These are phyloP conservation scores for Merops nubicus DNA, from an alignment of 2,113 vertebrate genomes.

Conservation along the genomic window DNA sequence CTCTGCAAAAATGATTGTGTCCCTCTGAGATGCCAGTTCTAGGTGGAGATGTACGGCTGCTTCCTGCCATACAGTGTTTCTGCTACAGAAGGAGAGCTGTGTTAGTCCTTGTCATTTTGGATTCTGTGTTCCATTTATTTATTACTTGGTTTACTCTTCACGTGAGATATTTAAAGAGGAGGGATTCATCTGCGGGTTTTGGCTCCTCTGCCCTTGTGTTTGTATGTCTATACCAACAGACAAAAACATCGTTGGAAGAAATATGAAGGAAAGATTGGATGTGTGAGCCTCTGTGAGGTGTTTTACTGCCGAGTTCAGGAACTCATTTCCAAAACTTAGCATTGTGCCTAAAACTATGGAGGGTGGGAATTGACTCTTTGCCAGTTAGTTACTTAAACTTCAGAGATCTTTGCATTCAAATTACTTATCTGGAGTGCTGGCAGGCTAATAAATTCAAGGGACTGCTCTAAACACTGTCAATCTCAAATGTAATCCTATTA, in stretches of 20 bases:
- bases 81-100: background rate
- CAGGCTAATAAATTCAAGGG: constrained; percentile 72
- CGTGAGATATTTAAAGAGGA: background rate
- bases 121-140: fast-evolving
- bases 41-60: fast-evolving
- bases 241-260: background rate
- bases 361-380: constrained; percentile 52
- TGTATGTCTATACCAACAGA: background rate
- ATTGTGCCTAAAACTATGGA: background rate
- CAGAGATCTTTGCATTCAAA: constrained; percentile 67
- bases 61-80: background rate
- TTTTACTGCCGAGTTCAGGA: background rate
- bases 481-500: constrained; percentile 77
- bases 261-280: fast-evolving
- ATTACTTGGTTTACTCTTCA: background rate
- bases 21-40: background rate
- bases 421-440: constrained; percentile 69
- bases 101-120: fast-evolving
- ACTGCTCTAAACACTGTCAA: constrained; percentile 71
- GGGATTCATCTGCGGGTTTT: background rate
- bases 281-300: background rate
- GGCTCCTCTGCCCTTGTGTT: background rate
- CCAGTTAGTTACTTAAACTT: constrained; percentile 76
- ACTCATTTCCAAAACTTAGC: background rate
- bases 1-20: fast-evolving